A percentile compares a stretch with the other conserved stretches of the same genome.
These are phyloP conservation scores for Sylvilagus floridanus DNA, from an alignment of 2,797 vertebrate species.

Conservation along the genomic window DNA sequence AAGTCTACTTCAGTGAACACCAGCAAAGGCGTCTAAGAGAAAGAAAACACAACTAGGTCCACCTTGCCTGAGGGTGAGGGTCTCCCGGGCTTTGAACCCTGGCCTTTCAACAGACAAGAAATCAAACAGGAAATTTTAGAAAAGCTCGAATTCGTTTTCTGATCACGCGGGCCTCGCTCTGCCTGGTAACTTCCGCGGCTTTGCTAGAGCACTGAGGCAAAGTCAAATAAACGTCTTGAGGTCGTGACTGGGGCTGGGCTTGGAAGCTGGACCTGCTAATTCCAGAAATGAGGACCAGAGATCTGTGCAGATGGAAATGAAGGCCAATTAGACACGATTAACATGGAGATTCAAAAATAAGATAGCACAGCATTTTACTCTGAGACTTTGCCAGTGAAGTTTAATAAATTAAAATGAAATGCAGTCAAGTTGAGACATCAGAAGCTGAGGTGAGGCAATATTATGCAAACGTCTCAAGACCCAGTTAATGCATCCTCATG, in stretches of 20 bases:
- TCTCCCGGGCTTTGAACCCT: not conserved
- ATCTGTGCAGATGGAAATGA: conserved; percentile 75
- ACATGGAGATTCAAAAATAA: conserved; percentile 84
- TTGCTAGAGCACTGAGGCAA: conserved; percentile 41
- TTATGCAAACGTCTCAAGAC: conserved; percentile 72
- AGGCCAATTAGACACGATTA: conserved; percentile 83
- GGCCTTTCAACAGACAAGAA: not conserved
- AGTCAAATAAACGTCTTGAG: conserved; percentile 51
- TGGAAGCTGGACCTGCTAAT: conserved; percentile 77
- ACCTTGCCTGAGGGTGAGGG: not conserved
- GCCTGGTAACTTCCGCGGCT: not conserved
- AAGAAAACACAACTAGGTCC: not conserved
- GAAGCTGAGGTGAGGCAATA: conserved; percentile 78
- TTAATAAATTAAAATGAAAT: conserved; percentile 84
- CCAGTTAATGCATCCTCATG: conserved; percentile 59
- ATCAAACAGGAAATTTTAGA: conserved; percentile 18
- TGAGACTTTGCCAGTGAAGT: conserved; percentile 82
- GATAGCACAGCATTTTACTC: conserved; percentile 81
- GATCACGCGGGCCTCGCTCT: not conserved
- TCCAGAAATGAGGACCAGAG: conserved; percentile 74
- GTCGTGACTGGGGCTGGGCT: conserved; percentile 71
- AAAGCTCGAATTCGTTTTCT: not conserved
- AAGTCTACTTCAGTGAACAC: not conserved
- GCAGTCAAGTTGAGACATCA: conserved; percentile 84
- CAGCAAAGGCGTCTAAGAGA: conserved; percentile 9